Conservation (phyloP, 2,113 vertebrate species). For the Dasyornis broadbenti region DNA sequence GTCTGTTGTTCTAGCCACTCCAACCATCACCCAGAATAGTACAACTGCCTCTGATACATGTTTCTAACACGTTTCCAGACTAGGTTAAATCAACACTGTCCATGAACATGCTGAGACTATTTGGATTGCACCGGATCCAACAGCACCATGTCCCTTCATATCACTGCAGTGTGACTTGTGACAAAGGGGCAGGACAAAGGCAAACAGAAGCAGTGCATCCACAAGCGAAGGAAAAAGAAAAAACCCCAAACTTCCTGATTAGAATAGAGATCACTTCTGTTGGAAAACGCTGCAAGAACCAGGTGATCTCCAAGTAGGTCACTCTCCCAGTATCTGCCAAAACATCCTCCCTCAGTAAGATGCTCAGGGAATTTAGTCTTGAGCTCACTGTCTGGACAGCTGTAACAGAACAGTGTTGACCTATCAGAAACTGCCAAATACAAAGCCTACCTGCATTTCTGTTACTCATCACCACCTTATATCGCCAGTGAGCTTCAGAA, state of each 20-base stretch:
- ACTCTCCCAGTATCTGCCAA: background rate
- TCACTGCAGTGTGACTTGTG: background rate
- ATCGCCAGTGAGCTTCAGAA: conserved; percentile 93
- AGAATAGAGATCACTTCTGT: background rate
- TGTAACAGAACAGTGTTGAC: background rate
- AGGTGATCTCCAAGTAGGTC: background rate
- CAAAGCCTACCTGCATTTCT: conserved; percentile 75
- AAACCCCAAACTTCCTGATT: background rate
- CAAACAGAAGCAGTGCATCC: background rate
- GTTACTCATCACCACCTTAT: conserved; percentile 89
- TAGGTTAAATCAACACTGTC: background rate
- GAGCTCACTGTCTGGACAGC: background rate
- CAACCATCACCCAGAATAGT: background rate
- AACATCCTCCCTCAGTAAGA: background rate
- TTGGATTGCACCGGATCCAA: background rate
- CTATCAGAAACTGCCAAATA: background rate
- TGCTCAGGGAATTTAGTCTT: background rate
- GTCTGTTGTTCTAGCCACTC: background rate
- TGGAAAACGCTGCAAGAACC: background rate
- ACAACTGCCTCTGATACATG: background rate
- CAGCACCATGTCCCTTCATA: background rate
- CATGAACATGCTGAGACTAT: background rate
- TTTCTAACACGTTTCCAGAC: background rate
- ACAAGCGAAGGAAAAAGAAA: background rate
- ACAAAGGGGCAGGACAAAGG: background rate